Evolutionary conservation across 1,140 invertebrate species (phyloP), one percentile per base, ranked within the genome.

Genomic region (Aphaenogaster rudis): DNA sequence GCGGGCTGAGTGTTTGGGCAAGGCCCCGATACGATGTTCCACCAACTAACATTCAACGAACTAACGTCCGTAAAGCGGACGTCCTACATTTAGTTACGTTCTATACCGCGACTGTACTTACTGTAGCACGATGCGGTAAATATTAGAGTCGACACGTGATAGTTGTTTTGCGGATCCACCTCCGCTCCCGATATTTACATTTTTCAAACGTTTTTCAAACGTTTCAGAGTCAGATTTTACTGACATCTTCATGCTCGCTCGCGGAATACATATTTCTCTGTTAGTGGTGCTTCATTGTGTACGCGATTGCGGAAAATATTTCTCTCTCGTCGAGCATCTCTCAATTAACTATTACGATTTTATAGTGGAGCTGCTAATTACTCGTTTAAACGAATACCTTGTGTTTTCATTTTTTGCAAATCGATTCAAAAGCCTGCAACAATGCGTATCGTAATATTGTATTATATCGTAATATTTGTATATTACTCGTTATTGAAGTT

Each of bases 1-100:
- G 69, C 13, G 21, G 54, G 36, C n/a, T 36, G 67, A 88, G 90
- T 89, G 86, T 86, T 91, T 88, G 61, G 81, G 77, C 63, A 90
- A 88, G 81, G 42, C 71, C 50, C 52, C 86, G 86, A 88, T 87
- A 82, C 69, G 28, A 64, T 90, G 78, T 91, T 91, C 89, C 85
- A 67, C 81, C 81, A 88, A 89, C 80, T 66, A 81, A 86, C 90
- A 76, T 86, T 74, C 72, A 54, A 61, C 59, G 71, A 76, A 59
- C 52, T 63, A 63, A 78, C 57, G 42, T 79, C 17, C 59, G 69
- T 78, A 72, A 67, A 57, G 61, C 69, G 39, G 45, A 54, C 82
- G 87, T 42, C 21, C 69, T 69, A 81, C 45, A 85, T 91, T 81
- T 66, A 36, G 54, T 79, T 64, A 33, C 87, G 63, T 52, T 36